Percentiles rank a stretch among this genome's conserved stretches.
These are phyloP conservation scores for Ooceraea biroi DNA, from an alignment of 1,140 invertebrate genomes.

Conservation along the genomic window DNA sequence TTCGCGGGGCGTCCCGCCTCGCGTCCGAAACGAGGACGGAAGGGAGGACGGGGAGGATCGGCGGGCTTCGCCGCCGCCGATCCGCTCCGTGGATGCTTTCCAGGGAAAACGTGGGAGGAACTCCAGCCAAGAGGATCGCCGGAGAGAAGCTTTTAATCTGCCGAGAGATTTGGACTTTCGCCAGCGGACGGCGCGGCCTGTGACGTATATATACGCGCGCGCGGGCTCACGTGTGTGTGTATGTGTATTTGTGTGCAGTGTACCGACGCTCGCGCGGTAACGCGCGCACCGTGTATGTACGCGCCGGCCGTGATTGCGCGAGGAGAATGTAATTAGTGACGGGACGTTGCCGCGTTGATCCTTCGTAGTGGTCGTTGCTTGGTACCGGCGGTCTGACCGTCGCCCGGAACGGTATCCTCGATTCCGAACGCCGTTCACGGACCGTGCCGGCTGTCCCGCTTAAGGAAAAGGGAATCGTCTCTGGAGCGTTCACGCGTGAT, in stretches of 20 bases:
- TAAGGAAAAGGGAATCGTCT: slow-evolving; percentile 61
- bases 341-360: slow-evolving; percentile 71
- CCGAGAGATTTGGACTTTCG: slow-evolving; percentile 78
- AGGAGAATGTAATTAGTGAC: slow-evolving; percentile 82
- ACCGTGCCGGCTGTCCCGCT: slow-evolving; percentile 45
- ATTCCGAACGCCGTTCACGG: slow-evolving; percentile 63
- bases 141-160: slow-evolving; percentile 84
- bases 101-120: slow-evolving; percentile 70
- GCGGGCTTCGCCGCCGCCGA: slow-evolving; percentile 21
- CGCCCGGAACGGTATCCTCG: slow-evolving; percentile 63
- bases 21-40: slow-evolving; percentile 18
- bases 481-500: slow-evolving; percentile 68
- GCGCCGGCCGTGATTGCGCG: slow-evolving; percentile 78
- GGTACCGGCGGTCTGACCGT: slow-evolving; percentile 37
- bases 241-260: background rate
- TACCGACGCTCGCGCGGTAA: slow-evolving; percentile 39
- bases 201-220: slow-evolving; percentile 15
- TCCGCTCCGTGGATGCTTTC: slow-evolving; percentile 63
- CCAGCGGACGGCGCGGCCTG: slow-evolving; percentile 71
- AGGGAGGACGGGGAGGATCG: slow-evolving; percentile 22
- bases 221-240: background rate
- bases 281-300: slow-evolving; percentile 64
- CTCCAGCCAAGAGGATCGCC: slow-evolving; percentile 73
- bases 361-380: slow-evolving; percentile 56
- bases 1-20: slow-evolving; percentile 11